phyloP scores from a whole-genome alignment of 30 jellyfish, hydroid and myxozoan genomes.

The Turritopsis dohrnii region DNA sequence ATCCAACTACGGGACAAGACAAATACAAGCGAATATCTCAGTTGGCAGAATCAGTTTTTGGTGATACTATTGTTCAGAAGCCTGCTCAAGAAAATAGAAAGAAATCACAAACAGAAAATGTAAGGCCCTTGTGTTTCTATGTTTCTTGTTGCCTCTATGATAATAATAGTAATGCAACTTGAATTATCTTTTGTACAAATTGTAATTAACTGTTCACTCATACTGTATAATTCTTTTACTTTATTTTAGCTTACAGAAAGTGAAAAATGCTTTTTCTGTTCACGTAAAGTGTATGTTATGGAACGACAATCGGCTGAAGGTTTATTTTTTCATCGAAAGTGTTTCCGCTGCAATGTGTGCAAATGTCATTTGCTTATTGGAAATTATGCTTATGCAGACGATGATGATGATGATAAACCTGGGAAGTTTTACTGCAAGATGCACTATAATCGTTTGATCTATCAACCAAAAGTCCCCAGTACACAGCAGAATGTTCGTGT shows the following conservation, averaged over 20 bases:
- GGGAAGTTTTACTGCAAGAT: constrained; percentile 79
- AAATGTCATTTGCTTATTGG: constrained; percentile 84
- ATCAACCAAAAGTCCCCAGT: constrained; percentile 23
- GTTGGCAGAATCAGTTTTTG: constrained; percentile 77
- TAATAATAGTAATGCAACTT: no score
- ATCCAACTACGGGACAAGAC: constrained; percentile 18
- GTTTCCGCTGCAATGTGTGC: constrained; percentile 72
- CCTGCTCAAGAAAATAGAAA: constrained; percentile 40
- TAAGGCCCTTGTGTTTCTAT: no score
- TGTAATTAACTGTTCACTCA: no score
- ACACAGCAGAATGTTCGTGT: not conserved
- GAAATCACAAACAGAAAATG: not conserved
- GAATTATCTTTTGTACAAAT: no score
- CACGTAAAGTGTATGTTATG: constrained; percentile 82
- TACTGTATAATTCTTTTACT: not conserved
- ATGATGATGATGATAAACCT: constrained; percentile 31
- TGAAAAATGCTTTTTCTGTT: constrained; percentile 73
- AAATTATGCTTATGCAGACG: constrained; percentile 66
- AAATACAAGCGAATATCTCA: constrained; percentile 17
- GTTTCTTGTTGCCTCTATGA: no score
- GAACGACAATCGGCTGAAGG: constrained; percentile 93
- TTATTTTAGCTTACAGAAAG: constrained; percentile 64
- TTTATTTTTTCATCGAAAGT: constrained; percentile 78
- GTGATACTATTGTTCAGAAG: constrained; percentile 59
- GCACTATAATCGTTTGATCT: constrained; percentile 64